Percentiles rank a stretch among this genome's conserved stretches.
Evolutionary conservation across 64 coral and sea anemone species (phyloP).

Genomic region (Montipora sp.): DNA sequence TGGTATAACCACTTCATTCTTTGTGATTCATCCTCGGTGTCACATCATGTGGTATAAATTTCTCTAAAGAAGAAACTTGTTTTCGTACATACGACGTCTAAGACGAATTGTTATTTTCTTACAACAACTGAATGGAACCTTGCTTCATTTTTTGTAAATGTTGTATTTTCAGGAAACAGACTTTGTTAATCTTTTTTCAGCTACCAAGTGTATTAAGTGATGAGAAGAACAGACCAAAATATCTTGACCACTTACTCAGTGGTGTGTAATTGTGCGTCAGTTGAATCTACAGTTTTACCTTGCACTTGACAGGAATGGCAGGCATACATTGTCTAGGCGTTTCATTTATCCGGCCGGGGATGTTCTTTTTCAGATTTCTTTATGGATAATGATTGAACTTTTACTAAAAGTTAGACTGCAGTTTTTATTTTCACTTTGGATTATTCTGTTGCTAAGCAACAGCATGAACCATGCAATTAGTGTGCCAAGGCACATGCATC

Average conservation of each 20-base stretch:
- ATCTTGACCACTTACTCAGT: neutral
- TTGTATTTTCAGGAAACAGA: neutral
- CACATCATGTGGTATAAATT: neutral
- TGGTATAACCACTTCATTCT: conserved; percentile 14
- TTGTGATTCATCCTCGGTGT: neutral
- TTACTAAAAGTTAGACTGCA: too few relatives aligned
- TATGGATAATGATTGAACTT: neutral
- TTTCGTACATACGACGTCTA: neutral
- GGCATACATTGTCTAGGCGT: too few relatives aligned
- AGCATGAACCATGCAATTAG: too few relatives aligned
- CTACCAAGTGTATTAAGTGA: neutral
- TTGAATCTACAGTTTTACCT: neutral
- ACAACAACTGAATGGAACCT: neutral
- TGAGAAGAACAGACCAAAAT: neutral
- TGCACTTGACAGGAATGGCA: neutral
- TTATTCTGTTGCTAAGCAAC: too few relatives aligned
- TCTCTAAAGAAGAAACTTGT: neutral
- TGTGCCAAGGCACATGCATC: too few relatives aligned
- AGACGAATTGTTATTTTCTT: too few relatives aligned
- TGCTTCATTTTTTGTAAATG: neutral
- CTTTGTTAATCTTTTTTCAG: neutral
- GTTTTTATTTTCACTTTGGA: too few relatives aligned
- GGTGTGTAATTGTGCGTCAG: too few relatives aligned
- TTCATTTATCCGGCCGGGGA: too few relatives aligned
- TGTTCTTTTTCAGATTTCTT: neutral